Evolutionary conservation across 1,140 invertebrate genomes (phyloP), one percentile per base, ranked within the genome.

Genomic region (Drosophila bipectinata): DNA sequence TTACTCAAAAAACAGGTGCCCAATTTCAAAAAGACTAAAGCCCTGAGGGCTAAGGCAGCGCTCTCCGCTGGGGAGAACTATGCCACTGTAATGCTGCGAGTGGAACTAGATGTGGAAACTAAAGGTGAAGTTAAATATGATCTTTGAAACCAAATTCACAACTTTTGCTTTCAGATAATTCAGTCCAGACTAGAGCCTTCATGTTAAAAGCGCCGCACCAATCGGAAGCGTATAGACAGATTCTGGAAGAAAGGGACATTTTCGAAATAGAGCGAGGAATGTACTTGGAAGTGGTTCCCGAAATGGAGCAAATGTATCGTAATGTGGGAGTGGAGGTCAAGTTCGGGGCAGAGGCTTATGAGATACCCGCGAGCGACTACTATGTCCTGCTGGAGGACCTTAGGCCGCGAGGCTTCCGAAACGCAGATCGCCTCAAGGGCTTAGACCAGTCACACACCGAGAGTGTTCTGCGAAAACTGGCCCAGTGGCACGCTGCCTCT

Each of bases 321-420:
- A 72, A 62, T 69, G 93, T 28, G 21, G 85, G 89, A 12, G 5
- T 84, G 0, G 48, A 84, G 0, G 41, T 89, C 0, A 74, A 80
- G 28, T 90, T 91, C 30, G 85, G 84, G 9, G 79, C 90, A 1
- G 72, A 77, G 34, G 63, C 64, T 39, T 90, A 79, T 48, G 71
- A 73, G 5, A 49, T 91, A 2, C 41, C 73, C 1, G 34, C 69
- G 1, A 54, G 49, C 1, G 54, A 80, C 4, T 67, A 72, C 24
- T 73, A 89, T 47, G 75, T 94, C 9, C 77, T 94, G 2, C 74
- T 94, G 2, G 93, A 94, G 61, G 94, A 95, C 83, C 87, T 95
- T 0, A 72, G 90, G 14, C 82, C 90, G 3, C 71, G 88, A 3
- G 81, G 76, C 2, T 90, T 79, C 34, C 52, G 41, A 26, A 77